A percentile compares a stretch with the other conserved stretches of the same genome.
Evolutionary conservation across 2,797 vertebrate species (phyloP).

Genomic region (Premnoplex brunnescens): DNA sequence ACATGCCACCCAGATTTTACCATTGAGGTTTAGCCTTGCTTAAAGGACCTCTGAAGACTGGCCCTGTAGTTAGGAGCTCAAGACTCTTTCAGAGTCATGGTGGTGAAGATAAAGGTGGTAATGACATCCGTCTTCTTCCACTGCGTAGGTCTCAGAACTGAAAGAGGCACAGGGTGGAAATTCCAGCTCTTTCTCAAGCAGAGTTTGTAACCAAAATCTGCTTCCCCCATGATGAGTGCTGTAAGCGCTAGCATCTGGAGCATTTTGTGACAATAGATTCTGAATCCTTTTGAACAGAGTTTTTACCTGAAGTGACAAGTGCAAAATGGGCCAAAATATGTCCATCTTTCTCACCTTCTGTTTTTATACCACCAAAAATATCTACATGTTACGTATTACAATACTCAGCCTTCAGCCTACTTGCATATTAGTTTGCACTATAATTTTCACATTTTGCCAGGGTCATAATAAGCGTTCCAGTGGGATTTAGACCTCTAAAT

Average conservation of each 20-base stretch:
- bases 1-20: neutral
- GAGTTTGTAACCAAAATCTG: neutral
- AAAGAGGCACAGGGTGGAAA: neutral
- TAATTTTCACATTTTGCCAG: neutral
- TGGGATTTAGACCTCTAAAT: neutral
- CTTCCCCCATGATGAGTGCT: neutral
- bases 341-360: neutral
- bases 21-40: neutral
- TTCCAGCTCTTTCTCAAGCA: neutral
- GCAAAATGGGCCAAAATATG: neutral
- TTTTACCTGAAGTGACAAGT: neutral
- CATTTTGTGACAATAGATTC: neutral
- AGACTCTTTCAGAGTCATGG: fast-evolving
- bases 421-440: neutral
- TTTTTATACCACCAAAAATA: neutral
- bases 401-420: neutral
- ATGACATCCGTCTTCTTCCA: fast-evolving
- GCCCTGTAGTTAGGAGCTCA: neutral
- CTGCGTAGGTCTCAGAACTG: neutral
- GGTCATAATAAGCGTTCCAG: neutral
- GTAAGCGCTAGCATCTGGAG: neutral
- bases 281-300: neutral
- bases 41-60: fast-evolving
- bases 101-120: neutral
- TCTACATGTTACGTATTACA: fast-evolving